Evolutionary conservation across 2,888 invertebrate species (phyloP), one percentile per base, ranked within the genome.

Genomic region (Celastrina argiolus): DNA sequence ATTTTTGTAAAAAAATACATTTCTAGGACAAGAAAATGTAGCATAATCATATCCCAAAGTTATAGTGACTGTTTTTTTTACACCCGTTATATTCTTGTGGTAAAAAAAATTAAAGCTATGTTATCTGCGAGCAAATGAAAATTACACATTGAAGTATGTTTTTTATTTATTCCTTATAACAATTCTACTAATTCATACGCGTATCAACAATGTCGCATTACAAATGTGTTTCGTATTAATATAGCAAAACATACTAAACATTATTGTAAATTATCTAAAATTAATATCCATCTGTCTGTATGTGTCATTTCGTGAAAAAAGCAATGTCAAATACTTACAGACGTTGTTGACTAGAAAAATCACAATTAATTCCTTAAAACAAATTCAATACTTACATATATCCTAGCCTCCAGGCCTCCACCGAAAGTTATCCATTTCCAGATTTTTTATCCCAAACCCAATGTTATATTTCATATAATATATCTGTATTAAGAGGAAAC

Each of bases 151-250:
- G 64, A 61, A 64, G 22, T 73, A 70, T 72, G 69, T 71, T 63
- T 66, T 31, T 70, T 59, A 67, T 71, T 72, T 77, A 77, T 79
- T 78, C 78, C 74, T 75, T 76, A 72, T 78, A 81, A 75, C 76
- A 80, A 81, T 81, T 81, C 74, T 75, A 75, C 78, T 75, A 71
- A 71, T 74, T 78, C 73, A 77, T 79, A 81, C 79, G 81, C 79
- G 74, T 77, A 75, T 81, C 79, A 82, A 82, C 82, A 81, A 78
- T 80, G 69, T 75, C 70, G 78, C 80, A 74, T 76, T 73, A 73
- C 72, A 73, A 73, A 70, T 69, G 70, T 71, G 68, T 56, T 36
- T 68, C 67, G 69, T 67, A 63, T 70, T 71, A 67, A 70, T 66
- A 71, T 79, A 76, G 78, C 76, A 72, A 74, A 72, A 75, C 73